Base-by-base conservation (phyloP, 2,888 invertebrate genomes). In the Cephus spinipes region DNA sequence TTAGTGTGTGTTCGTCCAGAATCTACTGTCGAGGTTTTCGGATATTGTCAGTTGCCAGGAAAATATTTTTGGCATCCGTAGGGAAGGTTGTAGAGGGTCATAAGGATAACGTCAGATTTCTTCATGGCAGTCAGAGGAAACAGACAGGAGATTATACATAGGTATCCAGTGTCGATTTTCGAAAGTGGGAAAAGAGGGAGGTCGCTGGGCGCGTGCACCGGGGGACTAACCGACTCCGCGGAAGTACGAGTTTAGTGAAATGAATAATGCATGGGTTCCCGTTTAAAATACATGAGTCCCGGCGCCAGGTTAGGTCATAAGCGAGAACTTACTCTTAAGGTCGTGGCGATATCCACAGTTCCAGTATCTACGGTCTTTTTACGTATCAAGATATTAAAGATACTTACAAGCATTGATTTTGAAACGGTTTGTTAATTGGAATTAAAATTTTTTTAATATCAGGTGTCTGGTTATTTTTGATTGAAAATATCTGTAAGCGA, bases 201-300 rank as follows among this genome's bases (percentile, higher is more conserved):
- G 55, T 55, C 23, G 9, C 23, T 55, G 15, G 9, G 76, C 68
- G 40, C 76, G 31, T 73, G 36, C 36, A 68, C n/a, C 35, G 74
- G 33, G 36, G 76, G 76, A 75, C 75, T 31, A 75, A 31, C 68
- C 75, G 75, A 15, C 69, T 75, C 31, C 12, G 68, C 68, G 68
- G 74, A 32, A 34, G 35, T 74, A 74, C 74, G 33, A 74, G 74
- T 74, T 74, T 74, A 74, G 74, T n/a, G n/a, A 40, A 40, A 74
- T 74, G 74, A 74, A 74, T 74, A 74, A 74, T 75, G 75, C 68
- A 75, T 75, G 75, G 12, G 32, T n/a, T 68, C 68, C 68, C 35
- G 32, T 68, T 68, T 75, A 75, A 68, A 36, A 75, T 68, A 75
- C 75, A 32, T 75, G 68, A 36, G 55, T 30, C 75, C 68, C 55